Percentiles rank a stretch among this genome's conserved stretches.
Evolutionary conservation across 2,113 vertebrate species (phyloP).

Genomic region (Macquaria ambigua): DNA sequence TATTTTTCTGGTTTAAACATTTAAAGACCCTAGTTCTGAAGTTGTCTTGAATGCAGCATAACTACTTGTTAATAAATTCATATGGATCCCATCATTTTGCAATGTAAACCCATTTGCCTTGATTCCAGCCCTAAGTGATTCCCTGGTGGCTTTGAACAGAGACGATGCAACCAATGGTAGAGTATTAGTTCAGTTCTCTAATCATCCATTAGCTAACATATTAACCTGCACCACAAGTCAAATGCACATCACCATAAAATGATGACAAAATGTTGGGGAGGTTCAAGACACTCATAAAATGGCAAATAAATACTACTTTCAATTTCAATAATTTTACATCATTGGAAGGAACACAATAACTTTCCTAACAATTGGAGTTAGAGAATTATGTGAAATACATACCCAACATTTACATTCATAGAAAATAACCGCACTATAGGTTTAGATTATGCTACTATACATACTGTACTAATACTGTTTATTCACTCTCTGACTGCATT

Average conservation of each 20-base stretch:
- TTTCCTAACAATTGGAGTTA: neutral
- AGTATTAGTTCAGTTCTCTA: conserved; percentile 80
- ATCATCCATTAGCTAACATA: conserved; percentile 60
- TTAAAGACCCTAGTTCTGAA: conserved; percentile 28
- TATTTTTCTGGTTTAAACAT: conserved; percentile 20
- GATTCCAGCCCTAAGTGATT: conserved; percentile 86
- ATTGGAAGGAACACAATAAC: no score
- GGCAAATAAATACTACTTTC: neutral
- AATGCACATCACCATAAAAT: conserved; percentile 60
- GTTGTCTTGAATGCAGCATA: conserved; percentile 47
- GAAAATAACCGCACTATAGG: neutral
- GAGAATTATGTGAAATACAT: neutral
- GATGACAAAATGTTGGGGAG: conserved; percentile 62
- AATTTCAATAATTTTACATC: neutral
- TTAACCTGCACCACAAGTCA: conserved; percentile 60
- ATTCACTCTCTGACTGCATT: conserved; percentile 26
- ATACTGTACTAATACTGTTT: conserved; percentile 37
- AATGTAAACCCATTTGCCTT: conserved; percentile 82
- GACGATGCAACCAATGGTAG: conserved; percentile 85
- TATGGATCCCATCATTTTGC: conserved; percentile 64
- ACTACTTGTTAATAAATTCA: conserved; percentile 57
- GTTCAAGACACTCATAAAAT: neutral
- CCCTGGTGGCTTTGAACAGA: conserved; percentile 85
- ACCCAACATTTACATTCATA: conserved; percentile 67
- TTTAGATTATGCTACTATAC: conserved; percentile 17